These are phyloP conservation scores for Pangasius larnaudii DNA, from an alignment of 2,797 vertebrate species.

Conservation along the genomic window DNA sequence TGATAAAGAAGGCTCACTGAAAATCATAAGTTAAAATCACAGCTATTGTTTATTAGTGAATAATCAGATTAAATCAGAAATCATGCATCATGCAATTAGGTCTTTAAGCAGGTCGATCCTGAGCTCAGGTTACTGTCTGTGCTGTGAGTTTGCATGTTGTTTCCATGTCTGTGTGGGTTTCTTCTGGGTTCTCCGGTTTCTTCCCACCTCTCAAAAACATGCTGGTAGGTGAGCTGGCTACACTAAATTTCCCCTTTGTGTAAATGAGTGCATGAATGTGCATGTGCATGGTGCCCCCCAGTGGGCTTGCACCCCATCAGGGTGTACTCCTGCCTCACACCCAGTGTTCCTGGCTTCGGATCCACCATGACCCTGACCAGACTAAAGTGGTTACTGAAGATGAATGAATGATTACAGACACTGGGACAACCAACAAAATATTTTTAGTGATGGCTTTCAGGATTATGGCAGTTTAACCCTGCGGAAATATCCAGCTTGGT, in stretches of 20 bases:
- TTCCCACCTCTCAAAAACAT: neutral
- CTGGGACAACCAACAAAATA: neutral
- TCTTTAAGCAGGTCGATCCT: neutral
- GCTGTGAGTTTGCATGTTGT: too few species aligned
- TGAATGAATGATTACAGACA: neutral
- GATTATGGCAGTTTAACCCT: neutral
- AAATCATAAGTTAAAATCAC: neutral
- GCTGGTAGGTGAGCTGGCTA: neutral
- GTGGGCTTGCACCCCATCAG: neutral
- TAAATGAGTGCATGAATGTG: neutral
- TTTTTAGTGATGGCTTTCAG: neutral
- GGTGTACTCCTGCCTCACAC: neutral
- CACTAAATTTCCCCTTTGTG: neutral
- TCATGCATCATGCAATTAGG: too few species aligned
- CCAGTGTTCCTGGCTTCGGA: neutral
- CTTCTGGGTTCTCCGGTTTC: neutral
- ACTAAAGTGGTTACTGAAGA: neutral
- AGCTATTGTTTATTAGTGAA: neutral
- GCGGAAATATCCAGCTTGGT: neutral
- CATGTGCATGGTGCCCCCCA: neutral
- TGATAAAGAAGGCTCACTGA: neutral
- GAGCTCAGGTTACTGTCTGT: constrained; percentile 2
- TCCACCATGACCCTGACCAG: neutral
- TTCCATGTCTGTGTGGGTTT: neutral
- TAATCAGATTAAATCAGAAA: neutral